Percentiles rank a stretch among this genome's conserved stretches.
These are phyloP conservation scores for Labeo catla DNA, from an alignment of 2,113 vertebrate genomes.

Conservation along the genomic window DNA sequence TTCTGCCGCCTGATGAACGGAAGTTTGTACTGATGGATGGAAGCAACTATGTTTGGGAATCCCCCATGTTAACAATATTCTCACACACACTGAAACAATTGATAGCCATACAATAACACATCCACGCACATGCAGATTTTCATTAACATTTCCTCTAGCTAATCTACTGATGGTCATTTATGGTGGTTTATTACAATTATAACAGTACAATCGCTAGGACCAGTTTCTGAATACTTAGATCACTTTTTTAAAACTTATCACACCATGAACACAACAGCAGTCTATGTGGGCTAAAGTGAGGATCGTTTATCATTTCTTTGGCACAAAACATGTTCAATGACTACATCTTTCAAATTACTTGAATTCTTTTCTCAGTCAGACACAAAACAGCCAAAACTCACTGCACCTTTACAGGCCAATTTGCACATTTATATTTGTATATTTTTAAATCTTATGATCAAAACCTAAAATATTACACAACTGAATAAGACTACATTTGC, in stretches of 20 bases:
- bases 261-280: neutral
- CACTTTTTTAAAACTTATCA: neutral
- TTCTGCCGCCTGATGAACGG: slow-evolving; percentile 71
- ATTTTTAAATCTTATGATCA: neutral
- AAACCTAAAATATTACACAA: neutral
- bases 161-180: neutral
- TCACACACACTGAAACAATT: slow-evolving; percentile 53
- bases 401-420: neutral
- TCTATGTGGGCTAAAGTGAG: neutral
- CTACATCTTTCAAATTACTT: neutral
- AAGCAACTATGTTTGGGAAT: slow-evolving; percentile 71
- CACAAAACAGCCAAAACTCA: neutral
- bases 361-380: neutral
- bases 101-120: slow-evolving; percentile 37
- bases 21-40: slow-evolving; percentile 79
- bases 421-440: neutral
- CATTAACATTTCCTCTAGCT: neutral
- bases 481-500: too few relatives aligned
- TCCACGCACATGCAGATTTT: slow-evolving; percentile 31
- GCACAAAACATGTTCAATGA: neutral
- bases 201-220: neutral
- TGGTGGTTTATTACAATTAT: neutral
- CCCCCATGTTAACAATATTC: slow-evolving; percentile 59
- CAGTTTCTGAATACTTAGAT: neutral
- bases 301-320: neutral